These are phyloP conservation scores for Mythimna lalbum DNA, from an alignment of 2,888 invertebrate genomes.

Conservation along the genomic window DNA sequence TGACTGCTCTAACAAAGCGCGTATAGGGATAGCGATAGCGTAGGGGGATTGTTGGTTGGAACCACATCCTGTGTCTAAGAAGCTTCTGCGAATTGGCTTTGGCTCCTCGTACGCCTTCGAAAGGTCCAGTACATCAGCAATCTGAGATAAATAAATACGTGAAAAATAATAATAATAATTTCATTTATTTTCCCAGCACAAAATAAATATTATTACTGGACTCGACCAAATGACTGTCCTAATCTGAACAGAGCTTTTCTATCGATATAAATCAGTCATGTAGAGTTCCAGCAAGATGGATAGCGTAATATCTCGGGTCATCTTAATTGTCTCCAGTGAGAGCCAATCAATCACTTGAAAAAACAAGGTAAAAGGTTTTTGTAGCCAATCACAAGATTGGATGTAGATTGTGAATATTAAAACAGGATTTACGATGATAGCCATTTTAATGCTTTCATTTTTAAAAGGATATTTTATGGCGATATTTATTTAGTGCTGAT, in stretches of 20 bases:
- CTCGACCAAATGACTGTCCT: slow-evolving; percentile 15
- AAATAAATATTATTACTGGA: not conserved
- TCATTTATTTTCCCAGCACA: not conserved
- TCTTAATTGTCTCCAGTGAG: slow-evolving; percentile 76
- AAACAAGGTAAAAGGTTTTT: slow-evolving; percentile 66
- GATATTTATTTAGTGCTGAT: slow-evolving; percentile 7
- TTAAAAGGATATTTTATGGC: slow-evolving; percentile 28
- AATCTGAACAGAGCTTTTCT: slow-evolving; percentile 33
- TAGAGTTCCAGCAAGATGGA: slow-evolving; percentile 69
- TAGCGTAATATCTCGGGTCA: slow-evolving; percentile 74
- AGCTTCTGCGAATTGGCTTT: no score
- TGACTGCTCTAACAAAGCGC: no score
- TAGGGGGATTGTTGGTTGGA: no score
- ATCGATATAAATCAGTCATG: slow-evolving; percentile 66
- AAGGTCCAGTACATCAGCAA: no score
- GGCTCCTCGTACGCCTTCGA: no score
- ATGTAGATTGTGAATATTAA: slow-evolving; percentile 56
- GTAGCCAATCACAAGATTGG: slow-evolving; percentile 61
- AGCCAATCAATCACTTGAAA: slow-evolving; percentile 67
- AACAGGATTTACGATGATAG: slow-evolving; percentile 56
- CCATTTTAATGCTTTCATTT: slow-evolving; percentile 44
- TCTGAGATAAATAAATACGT: no score
- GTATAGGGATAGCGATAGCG: no score
- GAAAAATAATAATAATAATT: no score
- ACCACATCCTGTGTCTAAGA: no score